phyloP scores from a whole-genome alignment of 2,113 vertebrate genomes.

The Otus sunia region DNA sequence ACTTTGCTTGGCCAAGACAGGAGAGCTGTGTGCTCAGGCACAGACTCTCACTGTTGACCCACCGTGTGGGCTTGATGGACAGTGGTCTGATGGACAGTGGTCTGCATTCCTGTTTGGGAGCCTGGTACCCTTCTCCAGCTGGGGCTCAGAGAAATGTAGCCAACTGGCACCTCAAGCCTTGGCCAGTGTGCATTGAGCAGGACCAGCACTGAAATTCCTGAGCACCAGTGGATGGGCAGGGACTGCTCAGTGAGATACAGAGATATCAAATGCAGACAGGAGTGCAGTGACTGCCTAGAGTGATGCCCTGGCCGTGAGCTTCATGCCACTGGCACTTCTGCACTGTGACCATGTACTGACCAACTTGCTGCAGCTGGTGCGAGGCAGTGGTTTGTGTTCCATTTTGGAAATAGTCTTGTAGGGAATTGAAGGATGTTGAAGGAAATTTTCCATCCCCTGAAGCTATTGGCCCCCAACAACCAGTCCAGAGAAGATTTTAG shows the following conservation, averaged over 20 bases:
- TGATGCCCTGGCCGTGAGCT: fast-evolving
- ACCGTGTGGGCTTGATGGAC: fast-evolving
- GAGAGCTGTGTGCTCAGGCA: not conserved
- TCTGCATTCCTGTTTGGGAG: not conserved
- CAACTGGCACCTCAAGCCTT: not conserved
- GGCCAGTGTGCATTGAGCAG: not conserved
- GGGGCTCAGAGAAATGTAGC: not conserved
- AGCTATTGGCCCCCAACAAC: not conserved
- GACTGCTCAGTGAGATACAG: not conserved
- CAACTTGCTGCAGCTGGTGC: not conserved
- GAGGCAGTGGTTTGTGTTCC: not conserved
- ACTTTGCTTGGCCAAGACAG: not conserved
- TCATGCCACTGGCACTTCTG: fast-evolving
- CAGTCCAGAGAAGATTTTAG: slow-evolving; percentile 24
- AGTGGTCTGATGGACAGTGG: not conserved
- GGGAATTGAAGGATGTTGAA: not conserved
- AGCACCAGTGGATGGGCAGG: not conserved
- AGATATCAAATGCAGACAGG: not conserved
- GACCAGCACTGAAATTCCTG: not conserved
- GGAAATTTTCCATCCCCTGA: not conserved
- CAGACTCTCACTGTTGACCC: not conserved
- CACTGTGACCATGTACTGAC: fast-evolving
- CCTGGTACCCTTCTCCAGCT: not conserved
- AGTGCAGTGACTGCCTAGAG: not conserved
- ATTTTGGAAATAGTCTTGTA: not conserved